Percentiles rank a stretch among this genome's conserved stretches.
Evolutionary conservation across 2,113 vertebrate genomes (phyloP).

Genomic region (Alligator sinensis): DNA sequence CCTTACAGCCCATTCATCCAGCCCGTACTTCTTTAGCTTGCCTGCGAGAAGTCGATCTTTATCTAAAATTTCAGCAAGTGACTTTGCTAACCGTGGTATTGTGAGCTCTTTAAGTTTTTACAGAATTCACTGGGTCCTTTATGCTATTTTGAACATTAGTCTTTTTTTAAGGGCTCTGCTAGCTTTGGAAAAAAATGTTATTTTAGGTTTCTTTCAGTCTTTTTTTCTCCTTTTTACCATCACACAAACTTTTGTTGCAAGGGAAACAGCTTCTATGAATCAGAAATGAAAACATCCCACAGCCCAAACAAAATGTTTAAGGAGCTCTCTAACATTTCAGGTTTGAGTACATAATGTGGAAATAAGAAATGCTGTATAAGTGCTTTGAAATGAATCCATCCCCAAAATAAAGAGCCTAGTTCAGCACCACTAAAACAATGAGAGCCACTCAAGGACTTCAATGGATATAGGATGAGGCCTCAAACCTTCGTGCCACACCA

Average conservation of each 20-base stretch:
- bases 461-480: neutral
- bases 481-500: neutral
- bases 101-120: neutral
- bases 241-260: neutral
- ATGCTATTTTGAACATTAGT: slow-evolving; percentile 24
- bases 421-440: neutral
- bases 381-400: neutral
- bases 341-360: no score
- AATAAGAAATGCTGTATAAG: no score
- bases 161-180: neutral
- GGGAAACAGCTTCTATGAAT: neutral
- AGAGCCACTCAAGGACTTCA: neutral
- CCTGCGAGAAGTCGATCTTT: slow-evolving; percentile 55
- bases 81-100: slow-evolving; percentile 61
- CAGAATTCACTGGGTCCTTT: slow-evolving; percentile 56
- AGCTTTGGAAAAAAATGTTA: neutral
- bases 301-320: no score
- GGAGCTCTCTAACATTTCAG: neutral
- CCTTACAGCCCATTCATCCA: no score
- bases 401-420: neutral
- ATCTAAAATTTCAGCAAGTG: slow-evolving; percentile 67
- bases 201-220: accelerated
- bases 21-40: no score
- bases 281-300: no score
- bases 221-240: neutral